Conservation (phyloP, 2,113 vertebrate genomes). For the Bufo bufo region DNA sequence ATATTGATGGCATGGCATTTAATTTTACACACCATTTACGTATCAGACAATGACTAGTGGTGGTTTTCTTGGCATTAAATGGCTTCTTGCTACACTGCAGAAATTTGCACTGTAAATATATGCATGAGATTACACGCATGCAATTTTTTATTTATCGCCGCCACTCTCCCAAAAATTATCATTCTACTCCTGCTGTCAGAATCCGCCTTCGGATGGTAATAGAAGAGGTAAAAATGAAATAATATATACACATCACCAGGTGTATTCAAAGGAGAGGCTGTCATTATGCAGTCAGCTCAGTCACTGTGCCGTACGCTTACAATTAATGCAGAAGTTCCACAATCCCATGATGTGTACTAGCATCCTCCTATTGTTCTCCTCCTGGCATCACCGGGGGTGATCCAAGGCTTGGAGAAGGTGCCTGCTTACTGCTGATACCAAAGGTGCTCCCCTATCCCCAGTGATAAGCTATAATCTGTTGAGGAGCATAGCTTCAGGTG, state of each 20-base stretch:
- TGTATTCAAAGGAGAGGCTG: constrained; percentile 12
- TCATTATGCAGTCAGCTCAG: constrained; percentile 23
- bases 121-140: constrained; percentile 15
- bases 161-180: neutral
- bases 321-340: neutral
- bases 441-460: neutral
- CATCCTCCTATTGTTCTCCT: neutral
- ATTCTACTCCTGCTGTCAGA: neutral
- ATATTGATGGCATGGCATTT: neutral
- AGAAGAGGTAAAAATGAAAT: constrained; percentile 6
- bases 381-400: neutral
- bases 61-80: neutral
- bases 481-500: too few relatives aligned
- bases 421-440: neutral
- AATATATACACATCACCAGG: constrained; percentile 33
- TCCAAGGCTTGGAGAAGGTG: neutral
- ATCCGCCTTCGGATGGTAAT: constrained; percentile 18
- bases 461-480: neutral
- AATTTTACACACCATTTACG: constrained; percentile 30
- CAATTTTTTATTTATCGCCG: constrained; percentile 13
- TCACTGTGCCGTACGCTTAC: neutral
- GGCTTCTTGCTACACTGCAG: neutral
- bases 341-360: neutral
- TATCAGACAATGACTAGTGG: constrained; percentile 21
- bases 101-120: constrained; percentile 6